phyloP scores from a whole-genome alignment of 2,113 vertebrate species.

The Ophthalmolycus amberensis region DNA sequence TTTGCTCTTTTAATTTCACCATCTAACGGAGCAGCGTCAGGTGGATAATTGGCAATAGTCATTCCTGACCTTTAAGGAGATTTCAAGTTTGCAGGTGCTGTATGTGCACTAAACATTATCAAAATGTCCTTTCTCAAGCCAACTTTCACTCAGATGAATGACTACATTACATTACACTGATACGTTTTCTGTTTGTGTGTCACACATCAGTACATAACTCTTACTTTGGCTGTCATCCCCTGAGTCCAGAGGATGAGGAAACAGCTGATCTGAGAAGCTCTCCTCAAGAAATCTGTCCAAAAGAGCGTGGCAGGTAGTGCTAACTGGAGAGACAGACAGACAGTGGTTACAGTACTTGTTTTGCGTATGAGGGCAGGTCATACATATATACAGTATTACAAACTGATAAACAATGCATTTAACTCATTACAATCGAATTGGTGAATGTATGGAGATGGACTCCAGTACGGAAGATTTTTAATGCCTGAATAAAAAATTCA shows the following conservation, averaged over 20 bases:
- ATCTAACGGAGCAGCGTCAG: neutral
- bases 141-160: neutral
- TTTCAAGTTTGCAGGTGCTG: neutral
- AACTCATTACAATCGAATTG: too few species aligned
- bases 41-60: neutral
- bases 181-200: neutral
- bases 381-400: neutral
- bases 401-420: neutral
- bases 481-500: neutral
- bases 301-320: conserved; percentile 65
- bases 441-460: neutral
- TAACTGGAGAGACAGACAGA: conserved; percentile 63
- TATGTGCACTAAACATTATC: neutral
- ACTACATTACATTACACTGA: neutral
- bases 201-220: conserved; percentile 6
- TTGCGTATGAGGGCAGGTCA: neutral
- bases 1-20: conserved; percentile 1
- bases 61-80: conserved; percentile 5
- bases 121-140: neutral
- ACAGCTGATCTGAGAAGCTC: conserved; percentile 47
- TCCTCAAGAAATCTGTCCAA: conserved; percentile 71
- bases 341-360: neutral
- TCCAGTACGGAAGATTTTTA: neutral
- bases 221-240: conserved; percentile 75
- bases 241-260: conserved; percentile 46